Evolutionary conservation across 2,888 invertebrate species (phyloP).

Genomic region (Cinara cedri): DNA sequence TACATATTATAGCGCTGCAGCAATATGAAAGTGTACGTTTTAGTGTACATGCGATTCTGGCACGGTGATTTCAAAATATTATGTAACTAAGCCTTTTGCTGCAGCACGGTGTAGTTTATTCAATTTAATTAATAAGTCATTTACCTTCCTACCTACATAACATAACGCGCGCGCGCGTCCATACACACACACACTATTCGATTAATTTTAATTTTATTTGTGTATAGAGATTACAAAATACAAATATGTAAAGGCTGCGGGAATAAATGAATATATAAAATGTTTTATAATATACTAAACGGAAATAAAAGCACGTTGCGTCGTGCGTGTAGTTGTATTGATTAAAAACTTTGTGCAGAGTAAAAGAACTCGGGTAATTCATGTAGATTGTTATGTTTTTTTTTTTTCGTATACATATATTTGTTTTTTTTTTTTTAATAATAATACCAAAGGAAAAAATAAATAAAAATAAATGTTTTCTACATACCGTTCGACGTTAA

Average conservation of each 20-base stretch:
- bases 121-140: too few species aligned
- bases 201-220: too few species aligned
- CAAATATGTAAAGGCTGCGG: neutral
- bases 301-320: neutral
- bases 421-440: conserved; percentile 18
- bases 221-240: neutral
- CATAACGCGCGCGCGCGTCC: too few species aligned
- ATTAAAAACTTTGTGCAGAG: neutral
- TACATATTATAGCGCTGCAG: too few species aligned
- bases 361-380: neutral
- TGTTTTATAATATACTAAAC: conserved; percentile 2
- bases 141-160: neutral
- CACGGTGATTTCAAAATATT: too few species aligned
- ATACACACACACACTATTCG: too few species aligned
- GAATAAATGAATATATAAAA: conserved; percentile 7
- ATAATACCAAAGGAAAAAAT: neutral
- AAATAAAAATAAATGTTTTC: conserved; percentile 2
- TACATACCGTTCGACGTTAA: too few species aligned
- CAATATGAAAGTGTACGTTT: too few species aligned
- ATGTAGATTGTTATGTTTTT: neutral
- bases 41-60: too few species aligned
- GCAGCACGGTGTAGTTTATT: too few species aligned
- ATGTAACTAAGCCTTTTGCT: too few species aligned
- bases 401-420: neutral
- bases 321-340: neutral